Percentiles rank a stretch among this genome's conserved stretches.
Conservation (phyloP, 1,140 invertebrate genomes). For the Cylas formicarius region DNA sequence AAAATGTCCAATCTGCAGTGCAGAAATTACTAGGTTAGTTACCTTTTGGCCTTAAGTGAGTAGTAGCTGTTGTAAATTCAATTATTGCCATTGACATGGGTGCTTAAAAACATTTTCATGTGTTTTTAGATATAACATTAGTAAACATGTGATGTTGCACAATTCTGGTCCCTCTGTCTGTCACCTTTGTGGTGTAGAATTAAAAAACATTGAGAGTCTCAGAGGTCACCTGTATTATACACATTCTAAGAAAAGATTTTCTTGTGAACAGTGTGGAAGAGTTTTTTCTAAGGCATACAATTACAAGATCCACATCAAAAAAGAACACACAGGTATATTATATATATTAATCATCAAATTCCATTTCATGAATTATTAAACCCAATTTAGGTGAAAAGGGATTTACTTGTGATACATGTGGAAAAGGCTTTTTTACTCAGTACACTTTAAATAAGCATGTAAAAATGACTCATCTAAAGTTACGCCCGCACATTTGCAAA, state of each 20-base stretch:
- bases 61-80: not conserved
- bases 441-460: constrained; percentile 31
- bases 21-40: constrained; percentile 16
- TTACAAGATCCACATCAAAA: constrained; percentile 26
- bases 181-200: constrained; percentile 27
- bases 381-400: constrained; percentile 23
- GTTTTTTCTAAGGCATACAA: constrained; percentile 23
- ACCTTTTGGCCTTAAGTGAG: not conserved
- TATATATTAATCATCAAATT: constrained; percentile 6
- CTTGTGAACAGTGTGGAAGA: constrained; percentile 23
- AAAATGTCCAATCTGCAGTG: constrained; percentile 13
- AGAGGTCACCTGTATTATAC: constrained; percentile 31
- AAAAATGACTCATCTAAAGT: constrained; percentile 28
- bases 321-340: constrained; percentile 26
- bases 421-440: constrained; percentile 29
- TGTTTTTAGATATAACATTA: constrained; percentile 22
- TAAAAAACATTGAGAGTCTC: constrained; percentile 30
- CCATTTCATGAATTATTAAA: not conserved
- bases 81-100: not conserved
- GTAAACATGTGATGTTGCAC: constrained; percentile 22
- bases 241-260: constrained; percentile 17
- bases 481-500: constrained; percentile 27
- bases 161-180: constrained; percentile 23
- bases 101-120: constrained; percentile 10
- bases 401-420: constrained; percentile 29